Conservation (phyloP, 2,797 vertebrate species). For the Semotilus atromaculatus region DNA sequence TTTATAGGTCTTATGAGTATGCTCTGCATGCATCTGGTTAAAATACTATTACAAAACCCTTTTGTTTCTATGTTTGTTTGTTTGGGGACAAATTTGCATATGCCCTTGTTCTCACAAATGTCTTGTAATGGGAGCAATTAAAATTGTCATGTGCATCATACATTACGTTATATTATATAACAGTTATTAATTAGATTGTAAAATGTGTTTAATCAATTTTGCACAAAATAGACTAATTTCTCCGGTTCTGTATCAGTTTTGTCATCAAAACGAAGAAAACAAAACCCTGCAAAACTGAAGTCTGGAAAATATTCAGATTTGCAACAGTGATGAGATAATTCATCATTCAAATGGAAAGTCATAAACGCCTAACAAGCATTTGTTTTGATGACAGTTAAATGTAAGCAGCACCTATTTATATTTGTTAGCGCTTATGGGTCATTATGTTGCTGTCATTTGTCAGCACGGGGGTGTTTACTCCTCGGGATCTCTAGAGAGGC, state of each 20-base stretch:
- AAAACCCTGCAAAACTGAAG: background rate
- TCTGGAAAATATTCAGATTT: constrained; percentile 67
- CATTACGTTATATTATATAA: background rate
- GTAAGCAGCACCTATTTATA: constrained; percentile 77
- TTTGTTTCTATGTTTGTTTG: constrained; percentile 55
- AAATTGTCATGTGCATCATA: background rate
- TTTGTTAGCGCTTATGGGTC: constrained; percentile 77
- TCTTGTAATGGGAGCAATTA: constrained; percentile 23
- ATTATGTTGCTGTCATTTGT: constrained; percentile 76
- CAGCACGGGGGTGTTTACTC: constrained; percentile 62
- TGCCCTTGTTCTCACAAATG: constrained; percentile 30
- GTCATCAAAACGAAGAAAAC: background rate
- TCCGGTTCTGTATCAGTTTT: background rate
- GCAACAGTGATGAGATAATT: constrained; percentile 77
- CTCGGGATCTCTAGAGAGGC: constrained; percentile 54
- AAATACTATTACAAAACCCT: constrained; percentile 27
- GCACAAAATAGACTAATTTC: background rate
- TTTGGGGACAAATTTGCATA: constrained; percentile 58
- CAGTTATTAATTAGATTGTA: background rate
- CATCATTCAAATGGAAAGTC: constrained; percentile 79
- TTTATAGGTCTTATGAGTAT: constrained; percentile 17
- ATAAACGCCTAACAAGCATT: constrained; percentile 81
- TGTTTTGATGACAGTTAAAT: constrained; percentile 82
- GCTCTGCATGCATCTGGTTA: constrained; percentile 18
- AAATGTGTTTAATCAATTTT: background rate